Evolutionary conservation across 2,797 vertebrate genomes (phyloP).

Genomic region (Morelia viridis): DNA sequence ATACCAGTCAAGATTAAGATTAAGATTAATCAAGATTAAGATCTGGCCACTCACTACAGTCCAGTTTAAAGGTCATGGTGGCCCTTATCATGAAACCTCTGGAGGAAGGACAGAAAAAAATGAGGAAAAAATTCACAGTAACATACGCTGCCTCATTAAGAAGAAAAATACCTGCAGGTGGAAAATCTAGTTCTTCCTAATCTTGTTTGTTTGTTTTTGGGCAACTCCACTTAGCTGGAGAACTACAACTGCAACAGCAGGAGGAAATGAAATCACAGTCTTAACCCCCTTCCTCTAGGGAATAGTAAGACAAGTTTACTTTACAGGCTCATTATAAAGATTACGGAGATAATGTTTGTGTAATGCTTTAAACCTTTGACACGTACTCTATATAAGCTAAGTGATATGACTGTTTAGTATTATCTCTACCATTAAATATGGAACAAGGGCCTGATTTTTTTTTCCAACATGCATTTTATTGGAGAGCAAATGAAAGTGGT

Average conservation of each 20-base stretch:
- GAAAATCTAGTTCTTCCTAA: background rate
- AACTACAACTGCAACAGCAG: background rate
- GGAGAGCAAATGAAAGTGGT: background rate
- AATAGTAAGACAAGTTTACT: background rate
- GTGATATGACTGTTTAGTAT: background rate
- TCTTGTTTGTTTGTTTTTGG: no score
- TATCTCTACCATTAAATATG: constrained; percentile 1
- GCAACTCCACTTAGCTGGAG: background rate
- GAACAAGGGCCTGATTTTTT: background rate
- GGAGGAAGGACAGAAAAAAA: background rate
- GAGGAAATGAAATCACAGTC: background rate
- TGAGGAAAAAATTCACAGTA: background rate
- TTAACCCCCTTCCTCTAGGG: no score
- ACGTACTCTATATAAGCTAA: background rate
- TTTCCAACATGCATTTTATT: background rate
- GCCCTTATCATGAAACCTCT: background rate
- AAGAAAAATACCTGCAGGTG: background rate
- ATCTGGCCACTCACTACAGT: background rate
- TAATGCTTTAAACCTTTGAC: background rate
- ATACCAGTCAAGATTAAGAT: background rate
- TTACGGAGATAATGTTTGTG: background rate
- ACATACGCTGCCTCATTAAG: background rate
- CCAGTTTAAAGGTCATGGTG: background rate
- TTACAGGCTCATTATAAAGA: background rate
- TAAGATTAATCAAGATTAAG: background rate